Evolutionary conservation across 2,113 vertebrate species (phyloP), one percentile per base, ranked within the genome.

Genomic region (Ammodytes dubius): DNA sequence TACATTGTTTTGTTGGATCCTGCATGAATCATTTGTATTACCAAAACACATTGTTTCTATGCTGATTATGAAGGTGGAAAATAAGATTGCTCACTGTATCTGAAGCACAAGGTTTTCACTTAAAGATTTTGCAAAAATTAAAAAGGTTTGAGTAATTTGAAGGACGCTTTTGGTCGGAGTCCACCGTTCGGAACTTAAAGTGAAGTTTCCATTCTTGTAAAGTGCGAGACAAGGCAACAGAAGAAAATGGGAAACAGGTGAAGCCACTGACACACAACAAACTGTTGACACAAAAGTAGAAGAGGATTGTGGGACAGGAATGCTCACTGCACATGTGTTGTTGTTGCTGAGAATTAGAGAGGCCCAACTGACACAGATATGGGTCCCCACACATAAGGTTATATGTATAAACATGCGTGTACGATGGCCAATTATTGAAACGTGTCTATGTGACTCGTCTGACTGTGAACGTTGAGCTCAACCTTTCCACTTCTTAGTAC

Each of bases 231-330:
- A 37, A 37, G 57, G 65, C 78, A 56, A 56, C 13, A 1, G 70
- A 73, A 19, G 50, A 77, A 79, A 69, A 76, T 82, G 66, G 68
- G 82, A 87, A 89, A 57, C 81, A 82, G 86, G 70, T 81, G 82
- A 85, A 46, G 27, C 73, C 37, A 2, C 5, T 74, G 76, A 76
- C 67, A 87, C 58, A 66, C 37, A 13, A 85, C 66, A 27, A 54
- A 17, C 45, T 71, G 87, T 76, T 72, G 61, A 64, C 35, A 49
- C 40, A 59, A 49, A 27, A 58, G 37, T 27, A 84, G 35, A 78
- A 11, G 70, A 37, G 70, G 58, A 77, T 60, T 70, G 71, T 54
- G 60, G 67, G 67, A 83, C 27, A 70, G 35, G 71, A 82, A 84
- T n/a, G 69, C 66, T 59, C 12, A 6, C 42, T 47, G 46, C 77